These are phyloP conservation scores for Ctenicera cuprea DNA, from an alignment of 2,888 invertebrate genomes.

Conservation along the genomic window DNA sequence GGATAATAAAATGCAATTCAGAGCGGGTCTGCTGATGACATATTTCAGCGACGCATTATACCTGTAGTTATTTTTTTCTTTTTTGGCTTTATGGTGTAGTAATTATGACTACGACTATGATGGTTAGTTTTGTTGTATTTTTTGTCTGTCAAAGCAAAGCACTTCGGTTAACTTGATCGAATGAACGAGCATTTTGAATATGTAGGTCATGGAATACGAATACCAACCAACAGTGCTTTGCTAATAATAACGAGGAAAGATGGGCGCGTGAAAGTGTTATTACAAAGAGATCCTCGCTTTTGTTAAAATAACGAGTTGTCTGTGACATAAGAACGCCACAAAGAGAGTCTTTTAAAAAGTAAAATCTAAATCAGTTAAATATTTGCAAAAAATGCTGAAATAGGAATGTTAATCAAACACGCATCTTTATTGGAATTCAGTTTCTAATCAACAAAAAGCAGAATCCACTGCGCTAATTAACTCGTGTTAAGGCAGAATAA, in stretches of 20 bases:
- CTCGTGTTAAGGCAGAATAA: slow-evolving; percentile 4
- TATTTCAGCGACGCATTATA: slow-evolving; percentile 3
- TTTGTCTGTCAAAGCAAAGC: slow-evolving; percentile 3
- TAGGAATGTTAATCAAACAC: not conserved
- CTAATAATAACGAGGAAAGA: slow-evolving; percentile 59
- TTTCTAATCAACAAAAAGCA: slow-evolving; percentile 19
- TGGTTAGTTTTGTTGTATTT: slow-evolving; percentile 7
- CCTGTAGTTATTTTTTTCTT: not conserved
- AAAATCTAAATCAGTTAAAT: not conserved
- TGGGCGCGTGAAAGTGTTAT: slow-evolving; percentile 53
- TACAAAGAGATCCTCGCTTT: slow-evolving; percentile 20
- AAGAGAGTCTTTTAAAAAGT: slow-evolving; percentile 1
- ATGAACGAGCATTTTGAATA: slow-evolving; percentile 48
- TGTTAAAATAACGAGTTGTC: not conserved
- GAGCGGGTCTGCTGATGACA: slow-evolving; percentile 11
- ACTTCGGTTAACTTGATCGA: slow-evolving; percentile 35
- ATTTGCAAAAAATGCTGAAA: not conserved
- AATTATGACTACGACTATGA: slow-evolving; percentile 14
- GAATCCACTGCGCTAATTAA: slow-evolving; percentile 14
- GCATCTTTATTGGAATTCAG: slow-evolving; percentile 4
- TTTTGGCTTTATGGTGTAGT: not conserved
- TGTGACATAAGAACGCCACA: not conserved
- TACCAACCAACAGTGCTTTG: slow-evolving; percentile 54
- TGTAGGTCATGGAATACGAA: slow-evolving; percentile 61
- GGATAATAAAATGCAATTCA: slow-evolving; percentile 27